A percentile compares a stretch with the other conserved stretches of the same genome.
phyloP scores from a whole-genome alignment of 2,888 invertebrate species.

The Barypeithes pellucidus region DNA sequence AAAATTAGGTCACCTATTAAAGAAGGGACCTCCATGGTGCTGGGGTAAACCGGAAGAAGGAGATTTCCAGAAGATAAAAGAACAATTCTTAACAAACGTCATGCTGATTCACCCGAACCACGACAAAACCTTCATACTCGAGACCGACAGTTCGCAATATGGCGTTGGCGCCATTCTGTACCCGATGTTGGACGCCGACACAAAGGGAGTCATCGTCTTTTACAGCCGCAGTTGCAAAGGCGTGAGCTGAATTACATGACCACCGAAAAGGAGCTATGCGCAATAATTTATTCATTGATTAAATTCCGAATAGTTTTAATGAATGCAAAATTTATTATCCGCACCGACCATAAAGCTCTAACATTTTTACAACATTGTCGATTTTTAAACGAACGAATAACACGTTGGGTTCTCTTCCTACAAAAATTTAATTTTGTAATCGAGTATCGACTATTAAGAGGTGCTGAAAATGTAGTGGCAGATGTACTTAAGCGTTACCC shows the following conservation, averaged over 20 bases:
- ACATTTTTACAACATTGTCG: slow-evolving; percentile 49
- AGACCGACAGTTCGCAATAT: slow-evolving; percentile 47
- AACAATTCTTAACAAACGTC: slow-evolving; percentile 41
- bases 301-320: slow-evolving; percentile 44
- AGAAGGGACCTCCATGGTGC: slow-evolving; percentile 43
- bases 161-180: slow-evolving; percentile 50
- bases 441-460: slow-evolving; percentile 45
- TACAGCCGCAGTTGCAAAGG: slow-evolving; percentile 43
- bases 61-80: slow-evolving; percentile 47
- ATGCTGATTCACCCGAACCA: slow-evolving; percentile 53
- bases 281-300: slow-evolving; percentile 43
- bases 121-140: slow-evolving; percentile 35
- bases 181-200: slow-evolving; percentile 35
- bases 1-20: slow-evolving; percentile 49
- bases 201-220: slow-evolving; percentile 47
- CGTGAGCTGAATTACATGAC: slow-evolving; percentile 51
- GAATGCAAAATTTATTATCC: slow-evolving; percentile 39
- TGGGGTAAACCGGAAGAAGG: slow-evolving; percentile 30
- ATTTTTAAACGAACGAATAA: slow-evolving; percentile 45
- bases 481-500: slow-evolving; percentile 47
- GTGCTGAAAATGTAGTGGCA: slow-evolving; percentile 46
- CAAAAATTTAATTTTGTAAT: slow-evolving; percentile 44
- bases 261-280: slow-evolving; percentile 54
- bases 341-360: slow-evolving; percentile 51
- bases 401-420: slow-evolving; percentile 46